These are phyloP conservation scores for Muscina levida DNA, from an alignment of 2,888 invertebrate genomes.

Conservation along the genomic window DNA sequence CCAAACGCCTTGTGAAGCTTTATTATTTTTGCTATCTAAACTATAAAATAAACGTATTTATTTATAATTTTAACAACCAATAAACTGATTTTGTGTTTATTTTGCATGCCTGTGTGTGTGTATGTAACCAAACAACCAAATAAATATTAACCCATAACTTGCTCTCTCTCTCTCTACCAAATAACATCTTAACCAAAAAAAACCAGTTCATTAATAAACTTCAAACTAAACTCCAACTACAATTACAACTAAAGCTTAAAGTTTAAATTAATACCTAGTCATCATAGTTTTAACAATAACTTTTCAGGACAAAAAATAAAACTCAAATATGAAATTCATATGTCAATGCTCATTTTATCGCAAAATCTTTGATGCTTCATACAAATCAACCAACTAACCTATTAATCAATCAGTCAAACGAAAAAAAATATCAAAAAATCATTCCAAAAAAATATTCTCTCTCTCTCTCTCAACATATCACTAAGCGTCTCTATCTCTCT, in stretches of 20 bases:
- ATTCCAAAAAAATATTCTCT: slow-evolving; percentile 8
- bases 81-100: slow-evolving; percentile 40
- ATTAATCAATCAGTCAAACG: slow-evolving; percentile 22
- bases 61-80: too few relatives aligned
- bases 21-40: slow-evolving; percentile 12
- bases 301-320: too few relatives aligned
- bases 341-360: background rate
- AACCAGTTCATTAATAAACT: slow-evolving; percentile 35
- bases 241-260: background rate
- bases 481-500: too few relatives aligned
- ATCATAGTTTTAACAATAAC: too few relatives aligned
- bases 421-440: slow-evolving; percentile 10
- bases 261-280: too few relatives aligned
- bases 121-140: slow-evolving; percentile 13
- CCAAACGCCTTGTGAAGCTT: slow-evolving; percentile 57
- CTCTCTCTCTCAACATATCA: background rate
- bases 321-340: too few relatives aligned
- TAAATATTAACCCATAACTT: background rate
- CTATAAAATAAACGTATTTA: too few relatives aligned
- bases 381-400: slow-evolving; percentile 31
- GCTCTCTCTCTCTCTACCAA: too few relatives aligned
- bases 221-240: slow-evolving; percentile 24
- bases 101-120: slow-evolving; percentile 32
- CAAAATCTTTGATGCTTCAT: slow-evolving; percentile 33
- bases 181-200: slow-evolving; percentile 5